A percentile compares a stretch with the other conserved stretches of the same genome.
These are phyloP conservation scores for Calliphora vicina DNA, from an alignment of 1,140 invertebrate species.

Conservation along the genomic window DNA sequence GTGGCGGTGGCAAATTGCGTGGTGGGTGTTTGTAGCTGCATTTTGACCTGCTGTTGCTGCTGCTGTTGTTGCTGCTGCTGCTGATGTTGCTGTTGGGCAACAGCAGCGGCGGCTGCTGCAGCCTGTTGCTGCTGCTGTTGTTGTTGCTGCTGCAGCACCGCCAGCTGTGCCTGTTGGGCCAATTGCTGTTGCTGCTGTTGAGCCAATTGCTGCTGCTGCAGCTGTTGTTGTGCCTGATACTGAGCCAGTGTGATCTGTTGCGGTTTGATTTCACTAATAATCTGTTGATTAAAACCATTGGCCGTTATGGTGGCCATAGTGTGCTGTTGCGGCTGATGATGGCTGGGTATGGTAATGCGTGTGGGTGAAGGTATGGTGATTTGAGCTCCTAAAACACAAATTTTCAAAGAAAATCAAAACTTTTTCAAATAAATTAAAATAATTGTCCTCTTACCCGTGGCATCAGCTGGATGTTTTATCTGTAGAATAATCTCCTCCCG, in stretches of 20 bases:
- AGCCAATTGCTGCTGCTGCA: constrained; percentile 46
- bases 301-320: constrained; percentile 60
- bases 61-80: constrained; percentile 48
- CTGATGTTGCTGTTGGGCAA: constrained; percentile 49
- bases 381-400: constrained; percentile 45
- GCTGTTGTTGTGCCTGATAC: constrained; percentile 59
- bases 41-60: constrained; percentile 45
- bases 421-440: too few relatives aligned
- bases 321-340: constrained; percentile 48
- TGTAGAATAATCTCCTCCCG: constrained; percentile 61
- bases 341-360: constrained; percentile 40
- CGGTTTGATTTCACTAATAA: constrained; percentile 60
- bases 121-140: constrained; percentile 43
- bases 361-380: constrained; percentile 58
- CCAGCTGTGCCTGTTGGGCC: constrained; percentile 45
- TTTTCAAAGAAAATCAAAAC: not conserved
- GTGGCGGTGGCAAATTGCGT: constrained; percentile 47
- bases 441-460: constrained; percentile 44
- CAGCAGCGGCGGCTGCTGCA: constrained; percentile 26
- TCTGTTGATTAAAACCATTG: constrained; percentile 59
- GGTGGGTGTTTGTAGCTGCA: constrained; percentile 34
- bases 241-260: constrained; percentile 60
- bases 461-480: constrained; percentile 57
- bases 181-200: constrained; percentile 50
- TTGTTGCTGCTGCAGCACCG: constrained; percentile 41